Base-by-base conservation (phyloP, 2,888 invertebrate species). In the Ophion ellenae region DNA sequence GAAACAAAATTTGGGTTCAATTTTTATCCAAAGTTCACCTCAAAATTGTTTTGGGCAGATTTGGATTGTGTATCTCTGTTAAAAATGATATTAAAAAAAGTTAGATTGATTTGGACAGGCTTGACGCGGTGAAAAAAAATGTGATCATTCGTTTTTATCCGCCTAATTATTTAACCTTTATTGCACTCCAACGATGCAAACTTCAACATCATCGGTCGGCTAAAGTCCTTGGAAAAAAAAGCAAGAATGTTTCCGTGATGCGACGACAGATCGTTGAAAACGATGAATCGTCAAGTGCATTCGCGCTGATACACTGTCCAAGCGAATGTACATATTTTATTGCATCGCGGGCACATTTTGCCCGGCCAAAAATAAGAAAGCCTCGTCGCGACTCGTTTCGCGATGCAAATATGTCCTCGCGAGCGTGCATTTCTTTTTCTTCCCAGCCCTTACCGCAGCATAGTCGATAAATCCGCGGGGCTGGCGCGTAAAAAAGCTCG, bases 401-500 rank as follows among this genome's bases (percentile, higher is more conserved):
- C 53, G 53, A 14, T 53, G 53, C 78, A 66, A 66, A 81, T 74
- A 53, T 53, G 53, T 53, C 17, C 11, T 53, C 17, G 53, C 53
- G 53, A 53, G 53, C 17, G 14, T 17, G 14, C 53, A 14, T 53
- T 53, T 53, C 17, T 53, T 17, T 53, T 17, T 53, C 11, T 53
- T 17, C 17, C 14, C 11, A 53, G 14, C 53, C 53, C 14, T 53
- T 53, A 53, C 17, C 17, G 17, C 14, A 14, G 53, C 53, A 53
- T 4, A 53, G 17, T 53, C 53, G 53, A 53, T 53, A 53, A 53
- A 53, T 53, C 53, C 53, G 53, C 53, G 17, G 5, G 53, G 3
- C 53, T 14, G 53, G 53, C 53, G 53, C 17, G 53, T 40, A 10
- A 67, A 74, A 83, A 73, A 78, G 53, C 76, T 63, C 59, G 81